Evolutionary conservation across 1,140 invertebrate genomes (phyloP).

Genomic region (Chlorops oryzae): DNA sequence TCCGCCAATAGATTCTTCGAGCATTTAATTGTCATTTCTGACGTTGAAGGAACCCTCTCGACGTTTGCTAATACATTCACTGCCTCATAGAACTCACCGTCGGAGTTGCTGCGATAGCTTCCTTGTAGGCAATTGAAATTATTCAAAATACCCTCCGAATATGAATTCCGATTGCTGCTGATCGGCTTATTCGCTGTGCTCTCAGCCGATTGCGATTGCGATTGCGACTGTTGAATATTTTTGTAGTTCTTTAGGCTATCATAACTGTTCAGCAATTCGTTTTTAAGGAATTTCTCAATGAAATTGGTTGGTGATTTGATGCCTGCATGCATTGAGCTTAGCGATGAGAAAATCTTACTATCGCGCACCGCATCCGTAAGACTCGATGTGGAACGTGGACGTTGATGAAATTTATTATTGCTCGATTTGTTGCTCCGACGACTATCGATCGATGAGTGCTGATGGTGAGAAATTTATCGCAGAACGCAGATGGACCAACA

Average conservation of each 20-base stretch:
- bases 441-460: background rate
- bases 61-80: constrained; percentile 18
- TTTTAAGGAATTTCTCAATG: constrained; percentile 36
- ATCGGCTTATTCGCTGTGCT: no score
- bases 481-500: background rate
- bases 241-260: constrained; percentile 31
- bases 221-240: constrained; percentile 14
- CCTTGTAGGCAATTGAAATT: constrained; percentile 35
- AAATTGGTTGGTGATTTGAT: constrained; percentile 33
- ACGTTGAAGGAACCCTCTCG: no score
- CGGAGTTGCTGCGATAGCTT: constrained; percentile 35
- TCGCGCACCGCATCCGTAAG: constrained; percentile 20
- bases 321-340: constrained; percentile 15
- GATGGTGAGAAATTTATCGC: background rate
- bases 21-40: constrained; percentile 23
- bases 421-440: background rate
- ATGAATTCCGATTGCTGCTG: no score
- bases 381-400: constrained; percentile 30
- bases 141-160: constrained; percentile 15
- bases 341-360: constrained; percentile 28
- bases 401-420: constrained; percentile 5
- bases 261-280: constrained; percentile 33
- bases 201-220: no score
- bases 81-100: constrained; percentile 34
- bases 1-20: constrained; percentile 17